Evolutionary conservation across 2,888 invertebrate genomes (phyloP), one percentile per base, ranked within the genome.

Genomic region (Ariolimax columbianus): DNA sequence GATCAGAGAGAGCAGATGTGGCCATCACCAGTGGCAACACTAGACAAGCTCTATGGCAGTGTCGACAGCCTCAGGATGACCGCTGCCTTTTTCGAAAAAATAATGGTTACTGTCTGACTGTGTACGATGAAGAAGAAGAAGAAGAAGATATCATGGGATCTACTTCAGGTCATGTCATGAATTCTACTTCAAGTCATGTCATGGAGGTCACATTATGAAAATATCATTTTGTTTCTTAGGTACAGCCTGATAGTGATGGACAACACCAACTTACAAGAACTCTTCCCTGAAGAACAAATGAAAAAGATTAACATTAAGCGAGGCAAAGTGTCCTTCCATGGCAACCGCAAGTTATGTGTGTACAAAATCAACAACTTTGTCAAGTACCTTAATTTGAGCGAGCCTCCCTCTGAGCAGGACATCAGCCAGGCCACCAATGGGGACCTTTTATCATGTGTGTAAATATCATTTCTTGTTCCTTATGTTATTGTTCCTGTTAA

Each of bases 331-430:
- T 97, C 96, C 94, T 98, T 99, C 94, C 98, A 98, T 93, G 96
- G 97, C 93, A 99, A 99, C 94, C 97, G 97, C 7, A 97, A 97
- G 93, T 95, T 99, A 55, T 99, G 98, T 94, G 95, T 96, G 85
- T 95, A 96, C 86, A 96, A 96, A 92, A 97, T 99, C 88, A 95
- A 96, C 84, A 95, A 95, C 59, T 94, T 96, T 77, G 88, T 94
- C 63, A 80, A 87, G 1, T 73, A 86, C 14, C 83, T 90, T 47
- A 88, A 89, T 26, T 80, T 89, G 78, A 87, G 70, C n/a, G 83
- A 87, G 78, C 86, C 87, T 81, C 79, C 90, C 79, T 87, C 86
- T 75, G 96, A 96, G 82, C 95, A 96, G 63, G 98, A 98, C 92
- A 97, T 98, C 0, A 97, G 97, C 7, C 95, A 95, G 11, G 96